Conservation (phyloP, 2,113 vertebrate species). For the Cervus canadensis region DNA sequence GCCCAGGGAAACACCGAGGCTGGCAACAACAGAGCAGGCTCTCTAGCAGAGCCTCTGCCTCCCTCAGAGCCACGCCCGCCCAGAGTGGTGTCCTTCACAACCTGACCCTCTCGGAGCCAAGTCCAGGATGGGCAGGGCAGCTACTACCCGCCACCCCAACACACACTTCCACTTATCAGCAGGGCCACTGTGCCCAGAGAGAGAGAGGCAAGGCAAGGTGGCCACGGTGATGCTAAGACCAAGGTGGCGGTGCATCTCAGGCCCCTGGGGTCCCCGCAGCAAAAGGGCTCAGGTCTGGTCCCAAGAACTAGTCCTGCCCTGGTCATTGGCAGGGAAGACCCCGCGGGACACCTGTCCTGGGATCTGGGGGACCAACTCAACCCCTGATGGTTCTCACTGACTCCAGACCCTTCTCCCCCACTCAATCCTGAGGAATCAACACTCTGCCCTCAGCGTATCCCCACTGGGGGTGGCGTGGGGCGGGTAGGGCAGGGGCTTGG, state of each 20-base stretch:
- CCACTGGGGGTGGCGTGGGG: not conserved
- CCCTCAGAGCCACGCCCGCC: not conserved
- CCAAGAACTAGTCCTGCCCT: not conserved
- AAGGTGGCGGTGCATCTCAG: not conserved
- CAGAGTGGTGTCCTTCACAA: rapidly evolving
- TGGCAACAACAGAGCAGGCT: not conserved
- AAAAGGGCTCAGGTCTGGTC: not conserved
- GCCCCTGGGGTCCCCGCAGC: not conserved
- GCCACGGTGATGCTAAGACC: rapidly evolving
- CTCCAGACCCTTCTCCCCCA: not conserved
- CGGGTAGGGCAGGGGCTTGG: not conserved
- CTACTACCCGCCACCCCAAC: not conserved
- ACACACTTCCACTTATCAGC: not conserved
- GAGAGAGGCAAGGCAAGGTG: not conserved
- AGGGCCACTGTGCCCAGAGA: not conserved
- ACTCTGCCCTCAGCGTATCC: not conserved
- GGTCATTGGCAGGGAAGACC: not conserved
- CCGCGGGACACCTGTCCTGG: not conserved
- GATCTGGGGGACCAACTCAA: not conserved
- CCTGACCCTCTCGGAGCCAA: not conserved
- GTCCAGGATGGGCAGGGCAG: rapidly evolving
- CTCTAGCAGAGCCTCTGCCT: not conserved
- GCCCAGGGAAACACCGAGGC: not conserved
- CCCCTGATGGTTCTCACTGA: not conserved
- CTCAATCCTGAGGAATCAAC: no score